Evolutionary conservation across 1,140 invertebrate genomes (phyloP).

Genomic region (Wasmannia auropunctata): DNA sequence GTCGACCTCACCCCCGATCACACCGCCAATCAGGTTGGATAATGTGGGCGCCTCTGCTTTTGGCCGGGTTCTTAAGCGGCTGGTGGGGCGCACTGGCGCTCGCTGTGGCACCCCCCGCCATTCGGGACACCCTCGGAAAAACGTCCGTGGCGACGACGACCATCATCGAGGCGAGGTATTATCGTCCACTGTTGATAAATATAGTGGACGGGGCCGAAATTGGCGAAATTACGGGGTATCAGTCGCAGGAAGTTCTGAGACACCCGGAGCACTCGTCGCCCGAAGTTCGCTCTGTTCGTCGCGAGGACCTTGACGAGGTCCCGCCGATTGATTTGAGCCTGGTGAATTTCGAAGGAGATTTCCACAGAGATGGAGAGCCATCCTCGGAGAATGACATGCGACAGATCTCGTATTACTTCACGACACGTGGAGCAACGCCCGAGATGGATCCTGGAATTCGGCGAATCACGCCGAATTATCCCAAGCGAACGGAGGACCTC

Average conservation of each 20-base stretch:
- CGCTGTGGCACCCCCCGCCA: constrained; percentile 78
- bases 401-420: background rate
- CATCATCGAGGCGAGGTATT: constrained; percentile 48
- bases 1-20: constrained; percentile 72
- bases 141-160: constrained; percentile 59
- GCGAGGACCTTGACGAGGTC: constrained; percentile 19
- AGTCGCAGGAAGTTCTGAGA: background rate
- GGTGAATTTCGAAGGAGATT: background rate
- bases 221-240: background rate
- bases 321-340: background rate
- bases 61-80: constrained; percentile 82
- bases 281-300: background rate
- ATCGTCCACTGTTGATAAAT: constrained; percentile 59
- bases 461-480: background rate
- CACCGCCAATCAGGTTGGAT: constrained; percentile 78
- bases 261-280: background rate
- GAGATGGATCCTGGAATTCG: background rate
- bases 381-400: background rate
- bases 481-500: background rate
- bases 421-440: background rate
- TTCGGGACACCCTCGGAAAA: constrained; percentile 68
- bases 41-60: constrained; percentile 83
- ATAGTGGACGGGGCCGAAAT: constrained; percentile 4
- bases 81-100: constrained; percentile 80
- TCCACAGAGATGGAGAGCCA: background rate